Percentiles rank a stretch among this genome's conserved stretches.
Conservation (phyloP, 2,113 vertebrate genomes). For the Clupea harengus region DNA sequence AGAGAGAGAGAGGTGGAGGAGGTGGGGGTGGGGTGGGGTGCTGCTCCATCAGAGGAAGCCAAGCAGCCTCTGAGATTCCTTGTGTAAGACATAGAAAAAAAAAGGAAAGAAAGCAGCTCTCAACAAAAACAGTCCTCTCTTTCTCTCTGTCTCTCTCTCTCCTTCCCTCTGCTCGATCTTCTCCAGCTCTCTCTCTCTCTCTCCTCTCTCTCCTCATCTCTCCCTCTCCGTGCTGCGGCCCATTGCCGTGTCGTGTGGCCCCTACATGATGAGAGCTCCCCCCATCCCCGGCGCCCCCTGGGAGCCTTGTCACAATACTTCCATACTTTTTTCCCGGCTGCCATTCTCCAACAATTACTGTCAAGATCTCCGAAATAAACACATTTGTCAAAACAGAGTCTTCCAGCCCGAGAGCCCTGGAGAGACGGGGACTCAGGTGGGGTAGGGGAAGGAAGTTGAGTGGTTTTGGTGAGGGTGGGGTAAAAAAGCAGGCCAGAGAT, state of each 20-base stretch:
- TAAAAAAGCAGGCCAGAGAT: background rate
- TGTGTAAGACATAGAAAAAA: too few relatives aligned
- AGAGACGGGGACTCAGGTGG: background rate
- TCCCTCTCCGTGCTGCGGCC: background rate
- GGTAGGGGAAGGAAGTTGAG: background rate
- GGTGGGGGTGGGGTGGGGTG: background rate
- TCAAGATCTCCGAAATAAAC: background rate
- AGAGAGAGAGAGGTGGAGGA: background rate
- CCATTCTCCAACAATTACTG: background rate
- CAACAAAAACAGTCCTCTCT: background rate
- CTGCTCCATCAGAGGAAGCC: slow-evolving; percentile 4
- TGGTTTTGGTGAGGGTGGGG: background rate
- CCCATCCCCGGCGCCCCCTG: background rate
- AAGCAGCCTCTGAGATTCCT: slow-evolving; percentile 6
- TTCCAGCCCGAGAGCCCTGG: background rate
- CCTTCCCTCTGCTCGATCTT: background rate
- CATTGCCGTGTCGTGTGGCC: background rate
- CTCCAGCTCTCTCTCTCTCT: background rate
- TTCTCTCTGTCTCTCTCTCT: too few relatives aligned
- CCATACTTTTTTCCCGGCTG: background rate
- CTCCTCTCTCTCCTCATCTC: background rate
- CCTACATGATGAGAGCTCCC: too few relatives aligned
- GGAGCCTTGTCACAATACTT: background rate
- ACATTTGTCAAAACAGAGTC: background rate
- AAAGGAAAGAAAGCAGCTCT: background rate